phyloP scores from a whole-genome alignment of 2,797 vertebrate genomes.

The Pangasius mekongensis region DNA sequence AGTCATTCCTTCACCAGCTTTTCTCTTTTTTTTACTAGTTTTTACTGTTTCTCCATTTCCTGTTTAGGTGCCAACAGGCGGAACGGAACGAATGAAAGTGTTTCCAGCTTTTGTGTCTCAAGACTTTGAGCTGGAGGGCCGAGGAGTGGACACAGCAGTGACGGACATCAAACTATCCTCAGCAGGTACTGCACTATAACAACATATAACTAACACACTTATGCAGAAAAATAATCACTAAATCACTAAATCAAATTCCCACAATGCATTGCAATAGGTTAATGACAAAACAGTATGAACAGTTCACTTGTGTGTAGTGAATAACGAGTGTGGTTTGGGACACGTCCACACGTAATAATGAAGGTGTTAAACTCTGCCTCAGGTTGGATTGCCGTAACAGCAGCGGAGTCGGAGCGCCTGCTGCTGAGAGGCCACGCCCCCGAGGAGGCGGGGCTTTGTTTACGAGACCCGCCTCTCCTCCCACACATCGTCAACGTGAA shows the following conservation, averaged over 20 bases:
- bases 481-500: constrained; percentile 81
- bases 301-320: not conserved
- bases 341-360: not conserved
- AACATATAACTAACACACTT: not conserved
- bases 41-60: not conserved
- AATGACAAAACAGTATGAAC: not conserved
- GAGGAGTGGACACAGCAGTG: constrained; percentile 75
- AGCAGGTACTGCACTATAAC: constrained; percentile 77
- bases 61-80: constrained; percentile 86
- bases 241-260: not conserved
- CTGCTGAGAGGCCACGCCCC: constrained; percentile 80
- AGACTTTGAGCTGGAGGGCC: constrained; percentile 81
- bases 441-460: constrained; percentile 59
- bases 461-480: constrained; percentile 82
- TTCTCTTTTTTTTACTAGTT: not conserved
- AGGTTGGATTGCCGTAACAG: constrained; percentile 93
- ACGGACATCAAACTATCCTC: constrained; percentile 91
- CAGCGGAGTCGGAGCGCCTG: constrained; percentile 68
- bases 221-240: not conserved
- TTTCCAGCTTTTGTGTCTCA: constrained; percentile 83
- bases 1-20: not conserved
- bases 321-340: not conserved
- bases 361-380: not conserved
- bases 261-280: not conserved
- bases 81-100: constrained; percentile 84